These are phyloP conservation scores for Picathartes gymnocephalus DNA, from an alignment of 2,113 vertebrate species.

Conservation along the genomic window DNA sequence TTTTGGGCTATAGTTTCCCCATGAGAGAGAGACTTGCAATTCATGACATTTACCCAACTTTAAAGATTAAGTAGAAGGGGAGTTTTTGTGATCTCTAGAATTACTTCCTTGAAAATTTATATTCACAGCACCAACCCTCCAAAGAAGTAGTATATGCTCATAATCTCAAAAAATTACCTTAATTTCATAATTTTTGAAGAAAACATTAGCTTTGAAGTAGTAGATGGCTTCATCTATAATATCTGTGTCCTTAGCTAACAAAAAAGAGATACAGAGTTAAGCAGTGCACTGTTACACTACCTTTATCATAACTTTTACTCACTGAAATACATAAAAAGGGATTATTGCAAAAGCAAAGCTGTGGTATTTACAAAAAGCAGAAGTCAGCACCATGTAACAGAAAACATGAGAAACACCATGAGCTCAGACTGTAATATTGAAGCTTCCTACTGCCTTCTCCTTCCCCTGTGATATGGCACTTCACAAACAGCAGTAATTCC, in stretches of 20 bases:
- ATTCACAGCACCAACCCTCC: not conserved
- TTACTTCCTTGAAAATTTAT: not conserved
- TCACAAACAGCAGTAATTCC: not conserved
- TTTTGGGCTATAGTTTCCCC: not conserved
- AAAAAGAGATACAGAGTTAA: conserved; percentile 29
- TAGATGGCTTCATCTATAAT: conserved; percentile 98
- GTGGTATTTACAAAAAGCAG: not conserved
- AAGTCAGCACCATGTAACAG: not conserved
- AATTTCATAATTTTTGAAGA: conserved; percentile 99
- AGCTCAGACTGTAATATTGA: not conserved
- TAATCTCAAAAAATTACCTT: conserved; percentile 79
- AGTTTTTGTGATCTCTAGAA: not conserved
- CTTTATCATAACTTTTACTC: not conserved
- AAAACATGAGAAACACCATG: not conserved
- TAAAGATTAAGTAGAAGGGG: not conserved
- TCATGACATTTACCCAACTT: not conserved
- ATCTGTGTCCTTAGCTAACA: conserved; percentile 88
- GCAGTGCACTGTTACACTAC: not conserved
- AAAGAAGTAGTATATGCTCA: not conserved
- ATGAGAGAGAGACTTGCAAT: not conserved
- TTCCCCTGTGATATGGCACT: not conserved
- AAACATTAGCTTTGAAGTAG: conserved; percentile 99
- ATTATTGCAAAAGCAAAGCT: not conserved
- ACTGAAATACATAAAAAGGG: not conserved
- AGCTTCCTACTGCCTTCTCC: not conserved